A percentile compares a stretch with the other conserved stretches of the same genome.
Conservation (phyloP, 2,888 invertebrate genomes). For the Baccha elongata region DNA sequence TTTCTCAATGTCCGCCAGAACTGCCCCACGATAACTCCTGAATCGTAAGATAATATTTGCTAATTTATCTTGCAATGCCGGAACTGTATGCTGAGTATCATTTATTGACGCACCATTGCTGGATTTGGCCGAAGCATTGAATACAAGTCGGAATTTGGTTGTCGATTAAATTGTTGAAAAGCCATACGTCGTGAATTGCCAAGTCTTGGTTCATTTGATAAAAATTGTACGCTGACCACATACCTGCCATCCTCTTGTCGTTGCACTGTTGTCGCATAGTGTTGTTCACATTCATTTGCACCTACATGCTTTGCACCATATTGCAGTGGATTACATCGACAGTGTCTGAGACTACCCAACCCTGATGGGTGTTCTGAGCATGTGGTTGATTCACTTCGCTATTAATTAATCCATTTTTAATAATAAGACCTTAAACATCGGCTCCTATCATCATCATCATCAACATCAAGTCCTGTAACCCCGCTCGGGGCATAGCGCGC, state of each 20-base stretch:
- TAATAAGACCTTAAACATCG: slow-evolving; percentile 12
- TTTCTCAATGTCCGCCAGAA: slow-evolving; percentile 33
- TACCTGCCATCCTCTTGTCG: slow-evolving; percentile 27
- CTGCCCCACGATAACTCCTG: slow-evolving; percentile 19
- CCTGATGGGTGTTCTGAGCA: slow-evolving; percentile 42
- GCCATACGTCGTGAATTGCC: slow-evolving; percentile 24
- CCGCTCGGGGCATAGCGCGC: too few relatives aligned
- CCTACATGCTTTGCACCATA: not conserved
- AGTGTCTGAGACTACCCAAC: slow-evolving; percentile 15
- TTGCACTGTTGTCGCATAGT: slow-evolving; percentile 8
- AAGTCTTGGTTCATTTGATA: slow-evolving; percentile 6
- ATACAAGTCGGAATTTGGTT: slow-evolving; percentile 14
- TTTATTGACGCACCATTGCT: slow-evolving; percentile 49
- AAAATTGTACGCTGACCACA: slow-evolving; percentile 13
- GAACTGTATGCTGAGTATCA: slow-evolving; percentile 26
- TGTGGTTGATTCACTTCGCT: slow-evolving; percentile 29
- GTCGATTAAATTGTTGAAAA: slow-evolving; percentile 2
- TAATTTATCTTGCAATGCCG: slow-evolving; percentile 36
- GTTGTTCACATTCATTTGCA: slow-evolving; percentile 17
- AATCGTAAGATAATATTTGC: slow-evolving; percentile 24
- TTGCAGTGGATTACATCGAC: slow-evolving; percentile 11
- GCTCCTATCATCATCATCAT: slow-evolving; percentile 9
- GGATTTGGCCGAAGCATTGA: slow-evolving; percentile 39
- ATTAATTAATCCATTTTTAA: slow-evolving; percentile 19
- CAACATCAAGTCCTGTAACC: too few relatives aligned